These are phyloP conservation scores for Torymus aiolomorphi DNA, from an alignment of 2,888 invertebrate genomes.

Conservation along the genomic window DNA sequence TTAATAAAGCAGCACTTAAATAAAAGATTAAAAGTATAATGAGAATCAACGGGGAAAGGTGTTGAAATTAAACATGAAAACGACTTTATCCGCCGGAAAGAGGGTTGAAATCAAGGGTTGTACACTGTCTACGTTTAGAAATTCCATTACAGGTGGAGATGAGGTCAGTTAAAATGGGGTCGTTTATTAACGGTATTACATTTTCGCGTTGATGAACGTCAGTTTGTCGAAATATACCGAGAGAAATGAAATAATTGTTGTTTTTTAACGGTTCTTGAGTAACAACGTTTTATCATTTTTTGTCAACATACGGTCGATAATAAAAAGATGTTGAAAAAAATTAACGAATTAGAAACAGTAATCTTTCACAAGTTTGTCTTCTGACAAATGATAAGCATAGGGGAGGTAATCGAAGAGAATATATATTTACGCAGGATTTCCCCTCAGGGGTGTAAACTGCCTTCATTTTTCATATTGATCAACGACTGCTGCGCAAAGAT, in stretches of 20 bases:
- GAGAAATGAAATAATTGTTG: too few species aligned
- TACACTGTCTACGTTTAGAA: conserved; percentile 65
- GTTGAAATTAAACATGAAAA: conserved; percentile 44
- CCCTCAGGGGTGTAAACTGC: conserved; percentile 20
- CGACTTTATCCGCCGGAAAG: conserved; percentile 33
- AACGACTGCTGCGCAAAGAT: conserved; percentile 9
- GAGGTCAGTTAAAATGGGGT: conserved; percentile 57
- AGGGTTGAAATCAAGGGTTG: conserved; percentile 36
- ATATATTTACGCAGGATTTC: conserved; percentile 28
- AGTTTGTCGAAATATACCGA: too few species aligned
- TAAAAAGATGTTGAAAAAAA: too few species aligned
- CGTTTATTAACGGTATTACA: conserved; percentile 42
- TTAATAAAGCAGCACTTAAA: background rate
- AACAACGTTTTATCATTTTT: too few species aligned
- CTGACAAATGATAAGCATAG: conserved; percentile 22
- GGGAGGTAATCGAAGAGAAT: conserved; percentile 29
- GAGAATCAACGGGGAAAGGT: conserved; percentile 10
- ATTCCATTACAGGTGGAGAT: conserved; percentile 70
- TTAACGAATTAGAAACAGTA: background rate
- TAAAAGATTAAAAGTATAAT: conserved; percentile 20
- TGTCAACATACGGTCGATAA: too few species aligned
- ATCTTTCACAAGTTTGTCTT: background rate
- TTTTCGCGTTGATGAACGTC: background rate
- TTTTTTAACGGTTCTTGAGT: too few species aligned
- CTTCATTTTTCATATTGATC: conserved; percentile 52